A percentile compares a stretch with the other conserved stretches of the same genome.
Evolutionary conservation across 2,113 vertebrate species (phyloP).

Genomic region (Leptodactylus fuscus): DNA sequence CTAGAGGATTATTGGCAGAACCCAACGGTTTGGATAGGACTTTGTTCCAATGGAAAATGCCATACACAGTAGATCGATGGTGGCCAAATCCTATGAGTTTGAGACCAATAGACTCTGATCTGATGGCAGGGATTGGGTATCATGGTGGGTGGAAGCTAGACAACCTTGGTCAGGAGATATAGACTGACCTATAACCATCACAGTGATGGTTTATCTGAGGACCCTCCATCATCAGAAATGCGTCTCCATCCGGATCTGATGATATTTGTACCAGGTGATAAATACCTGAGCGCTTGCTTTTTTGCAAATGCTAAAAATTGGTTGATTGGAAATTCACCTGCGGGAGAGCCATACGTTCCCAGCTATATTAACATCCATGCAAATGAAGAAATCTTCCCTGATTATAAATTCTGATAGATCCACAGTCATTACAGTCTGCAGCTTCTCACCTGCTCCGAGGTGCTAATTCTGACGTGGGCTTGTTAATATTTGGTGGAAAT

Average conservation of each 20-base stretch:
- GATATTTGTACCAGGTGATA: background rate
- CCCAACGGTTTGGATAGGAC: too few relatives aligned
- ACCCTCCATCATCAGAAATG: background rate
- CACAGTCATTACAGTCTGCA: background rate
- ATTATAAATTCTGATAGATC: background rate
- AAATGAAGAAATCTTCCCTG: background rate
- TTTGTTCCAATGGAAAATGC: too few relatives aligned
- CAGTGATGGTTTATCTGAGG: background rate
- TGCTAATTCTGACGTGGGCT: background rate
- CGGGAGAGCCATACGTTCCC: background rate
- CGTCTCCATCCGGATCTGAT: too few relatives aligned
- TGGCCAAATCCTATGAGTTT: too few relatives aligned
- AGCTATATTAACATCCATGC: background rate
- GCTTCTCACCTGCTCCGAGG: conserved; percentile 20
- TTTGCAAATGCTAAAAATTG: conserved; percentile 32
- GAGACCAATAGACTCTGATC: too few relatives aligned
- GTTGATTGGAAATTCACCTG: conserved; percentile 9
- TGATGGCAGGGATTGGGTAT: too few relatives aligned
- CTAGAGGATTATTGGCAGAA: too few relatives aligned
- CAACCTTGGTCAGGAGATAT: too few relatives aligned
- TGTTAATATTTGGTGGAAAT: conserved; percentile 28
- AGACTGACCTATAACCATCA: too few relatives aligned
- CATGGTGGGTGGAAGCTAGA: too few relatives aligned
- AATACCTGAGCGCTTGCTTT: background rate
- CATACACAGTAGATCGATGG: too few relatives aligned